phyloP scores from a whole-genome alignment of 2,888 invertebrate genomes.

The Panzeria rudis region DNA sequence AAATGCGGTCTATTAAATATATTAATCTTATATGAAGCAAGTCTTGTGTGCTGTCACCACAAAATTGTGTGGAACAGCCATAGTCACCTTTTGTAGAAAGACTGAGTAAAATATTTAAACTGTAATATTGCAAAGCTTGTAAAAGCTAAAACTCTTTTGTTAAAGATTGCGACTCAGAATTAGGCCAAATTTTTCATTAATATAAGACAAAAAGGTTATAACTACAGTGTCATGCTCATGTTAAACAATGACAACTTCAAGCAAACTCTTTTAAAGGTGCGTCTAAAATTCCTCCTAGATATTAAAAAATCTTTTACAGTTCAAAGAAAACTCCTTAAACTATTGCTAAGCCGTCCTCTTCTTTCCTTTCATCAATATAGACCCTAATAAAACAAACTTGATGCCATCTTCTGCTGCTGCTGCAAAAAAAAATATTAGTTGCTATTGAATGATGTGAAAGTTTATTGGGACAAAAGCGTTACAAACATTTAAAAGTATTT shows the following conservation, averaged over 20 bases:
- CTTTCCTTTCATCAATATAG: background rate
- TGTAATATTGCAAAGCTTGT: no score
- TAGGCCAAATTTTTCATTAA: constrained; percentile 1
- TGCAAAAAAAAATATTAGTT: constrained; percentile 3
- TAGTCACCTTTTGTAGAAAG: background rate
- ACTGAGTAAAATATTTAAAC: background rate
- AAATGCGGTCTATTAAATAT: no score
- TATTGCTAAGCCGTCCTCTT: constrained; percentile 35
- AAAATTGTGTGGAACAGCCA: no score
- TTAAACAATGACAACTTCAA: background rate
- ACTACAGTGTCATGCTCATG: background rate
- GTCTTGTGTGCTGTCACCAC: no score
- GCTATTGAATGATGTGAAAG: constrained; percentile 71
- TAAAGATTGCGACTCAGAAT: no score
- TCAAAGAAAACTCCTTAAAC: constrained; percentile 17
- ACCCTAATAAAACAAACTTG: constrained; percentile 19
- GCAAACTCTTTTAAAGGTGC: constrained; percentile 46
- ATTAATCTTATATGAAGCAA: no score
- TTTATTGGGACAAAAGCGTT: constrained; percentile 74
- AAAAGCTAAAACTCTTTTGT: no score
- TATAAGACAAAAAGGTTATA: background rate
- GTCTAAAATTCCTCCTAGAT: constrained; percentile 14
- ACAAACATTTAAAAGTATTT: constrained; percentile 65
- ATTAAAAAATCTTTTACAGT: constrained; percentile 3
- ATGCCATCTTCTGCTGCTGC: constrained; percentile 2